phyloP scores from a whole-genome alignment of 2,888 invertebrate species.

The Lasioglossum lativentre region DNA sequence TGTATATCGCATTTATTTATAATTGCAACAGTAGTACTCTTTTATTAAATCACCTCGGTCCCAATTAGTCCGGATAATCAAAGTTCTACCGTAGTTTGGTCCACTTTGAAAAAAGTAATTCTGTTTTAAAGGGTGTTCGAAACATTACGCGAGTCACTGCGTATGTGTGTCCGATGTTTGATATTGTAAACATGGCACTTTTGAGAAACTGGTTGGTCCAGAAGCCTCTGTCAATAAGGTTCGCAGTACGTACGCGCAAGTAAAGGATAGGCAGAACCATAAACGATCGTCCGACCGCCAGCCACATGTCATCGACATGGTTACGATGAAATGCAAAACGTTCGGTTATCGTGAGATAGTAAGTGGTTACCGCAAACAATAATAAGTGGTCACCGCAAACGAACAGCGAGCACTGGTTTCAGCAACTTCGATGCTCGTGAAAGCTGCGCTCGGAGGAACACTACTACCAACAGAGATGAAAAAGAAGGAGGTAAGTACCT shows the following conservation, averaged over 20 bases:
- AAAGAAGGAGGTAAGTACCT: slow-evolving; percentile 51
- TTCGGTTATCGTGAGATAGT: slow-evolving; percentile 53
- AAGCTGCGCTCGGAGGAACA: slow-evolving; percentile 36
- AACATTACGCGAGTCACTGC: background rate
- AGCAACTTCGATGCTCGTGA: slow-evolving; percentile 41
- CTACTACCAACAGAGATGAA: slow-evolving; percentile 36
- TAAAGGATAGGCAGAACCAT: slow-evolving; percentile 25
- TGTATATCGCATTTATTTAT: no score
- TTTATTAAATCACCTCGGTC: no score
- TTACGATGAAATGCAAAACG: slow-evolving; percentile 43
- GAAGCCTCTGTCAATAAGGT: background rate
- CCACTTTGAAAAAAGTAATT: background rate
- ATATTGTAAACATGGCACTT: background rate
- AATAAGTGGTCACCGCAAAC: slow-evolving; percentile 54
- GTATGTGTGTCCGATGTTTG: background rate
- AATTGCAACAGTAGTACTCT: no score
- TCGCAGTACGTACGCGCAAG: background rate
- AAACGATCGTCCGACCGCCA: slow-evolving; percentile 61
- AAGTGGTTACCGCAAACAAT: slow-evolving; percentile 55
- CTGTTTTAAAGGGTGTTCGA: background rate
- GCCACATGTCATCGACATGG: slow-evolving; percentile 75
- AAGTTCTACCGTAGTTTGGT: no score
- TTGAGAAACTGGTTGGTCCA: background rate
- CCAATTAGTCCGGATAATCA: no score
- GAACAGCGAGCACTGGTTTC: slow-evolving; percentile 41